Percentiles rank a stretch among this genome's conserved stretches.
phyloP scores from a whole-genome alignment of 2,888 invertebrate genomes.

The Spilosoma lubricipeda region DNA sequence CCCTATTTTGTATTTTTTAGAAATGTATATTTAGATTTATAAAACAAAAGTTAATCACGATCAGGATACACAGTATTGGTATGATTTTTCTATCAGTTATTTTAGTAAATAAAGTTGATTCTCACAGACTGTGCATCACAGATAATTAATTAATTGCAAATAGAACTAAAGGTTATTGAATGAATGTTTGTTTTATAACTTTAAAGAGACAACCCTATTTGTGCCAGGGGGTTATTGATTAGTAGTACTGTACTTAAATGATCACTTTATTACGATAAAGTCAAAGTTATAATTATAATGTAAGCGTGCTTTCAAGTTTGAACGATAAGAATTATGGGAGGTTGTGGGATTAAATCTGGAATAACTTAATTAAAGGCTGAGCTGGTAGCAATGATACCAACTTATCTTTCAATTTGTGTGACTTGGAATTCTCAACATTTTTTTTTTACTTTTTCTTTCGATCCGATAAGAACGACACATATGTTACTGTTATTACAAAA shows the following conservation, averaged over 20 bases:
- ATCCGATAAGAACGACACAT: not conserved
- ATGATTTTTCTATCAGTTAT: not conserved
- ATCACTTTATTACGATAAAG: conserved; percentile 62
- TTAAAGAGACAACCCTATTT: conserved; percentile 40
- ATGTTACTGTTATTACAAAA: not conserved
- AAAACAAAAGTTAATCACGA: not conserved
- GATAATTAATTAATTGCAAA: not conserved
- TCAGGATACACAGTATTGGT: not conserved
- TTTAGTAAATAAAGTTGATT: not conserved
- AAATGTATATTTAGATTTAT: not conserved
- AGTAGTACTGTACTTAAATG: conserved; percentile 65
- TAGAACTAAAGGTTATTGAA: not conserved
- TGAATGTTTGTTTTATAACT: not conserved
- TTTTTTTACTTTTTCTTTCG: not conserved
- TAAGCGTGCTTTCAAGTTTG: conserved; percentile 51
- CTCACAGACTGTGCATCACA: not conserved
- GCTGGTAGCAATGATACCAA: conserved; percentile 13
- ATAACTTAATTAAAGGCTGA: conserved; percentile 46
- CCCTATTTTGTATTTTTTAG: not conserved
- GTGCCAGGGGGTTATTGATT: conserved; percentile 75
- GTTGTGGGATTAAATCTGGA: conserved; percentile 39
- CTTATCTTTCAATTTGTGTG: not conserved
- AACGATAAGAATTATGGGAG: conserved; percentile 46
- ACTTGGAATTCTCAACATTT: not conserved
- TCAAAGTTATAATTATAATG: conserved; percentile 61